These are phyloP conservation scores for Thunnus albacares DNA, from an alignment of 2,797 vertebrate genomes.

Conservation along the genomic window DNA sequence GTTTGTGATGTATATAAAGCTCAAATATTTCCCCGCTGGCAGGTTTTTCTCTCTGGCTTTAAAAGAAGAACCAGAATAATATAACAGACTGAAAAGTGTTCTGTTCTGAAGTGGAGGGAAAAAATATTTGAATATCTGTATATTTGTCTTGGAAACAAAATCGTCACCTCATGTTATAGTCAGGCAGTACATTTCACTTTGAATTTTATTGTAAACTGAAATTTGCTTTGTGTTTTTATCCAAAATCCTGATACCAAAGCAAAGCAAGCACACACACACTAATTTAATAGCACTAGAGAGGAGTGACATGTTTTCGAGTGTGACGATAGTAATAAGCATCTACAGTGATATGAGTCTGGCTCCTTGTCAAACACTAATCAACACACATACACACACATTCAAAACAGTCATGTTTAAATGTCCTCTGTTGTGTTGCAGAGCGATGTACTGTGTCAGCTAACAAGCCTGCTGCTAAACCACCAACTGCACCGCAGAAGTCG, in stretches of 20 bases:
- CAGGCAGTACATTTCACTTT: conserved; percentile 13
- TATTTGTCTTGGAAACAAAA: conserved; percentile 30
- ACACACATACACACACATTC: conserved; percentile 57
- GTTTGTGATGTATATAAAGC: conserved; percentile 43
- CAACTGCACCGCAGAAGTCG: conserved; percentile 91
- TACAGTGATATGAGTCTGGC: conserved; percentile 60
- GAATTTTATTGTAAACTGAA: conserved; percentile 27
- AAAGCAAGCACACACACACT: conserved; percentile 12
- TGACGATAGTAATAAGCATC: conserved; percentile 60
- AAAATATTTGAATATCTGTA: not conserved
- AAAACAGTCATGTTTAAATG: conserved; percentile 77
- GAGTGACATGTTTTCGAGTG: conserved; percentile 72
- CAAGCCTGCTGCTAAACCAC: conserved; percentile 92
- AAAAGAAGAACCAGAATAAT: conserved; percentile 38
- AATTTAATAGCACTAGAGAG: conserved; percentile 56
- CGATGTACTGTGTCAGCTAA: conserved; percentile 91
- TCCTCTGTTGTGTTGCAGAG: conserved; percentile 87
- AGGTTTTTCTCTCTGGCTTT: conserved; percentile 24
- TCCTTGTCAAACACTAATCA: conserved; percentile 68
- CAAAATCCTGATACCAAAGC: conserved; percentile 38
- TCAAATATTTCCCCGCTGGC: conserved; percentile 39
- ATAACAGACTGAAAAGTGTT: conserved; percentile 14
- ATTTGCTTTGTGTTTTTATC: conserved; percentile 25
- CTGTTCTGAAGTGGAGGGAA: not conserved
- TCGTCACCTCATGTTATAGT: conserved; percentile 14